phyloP scores from a whole-genome alignment of 2,888 invertebrate species.

The Rhorus exstirpatorius region DNA sequence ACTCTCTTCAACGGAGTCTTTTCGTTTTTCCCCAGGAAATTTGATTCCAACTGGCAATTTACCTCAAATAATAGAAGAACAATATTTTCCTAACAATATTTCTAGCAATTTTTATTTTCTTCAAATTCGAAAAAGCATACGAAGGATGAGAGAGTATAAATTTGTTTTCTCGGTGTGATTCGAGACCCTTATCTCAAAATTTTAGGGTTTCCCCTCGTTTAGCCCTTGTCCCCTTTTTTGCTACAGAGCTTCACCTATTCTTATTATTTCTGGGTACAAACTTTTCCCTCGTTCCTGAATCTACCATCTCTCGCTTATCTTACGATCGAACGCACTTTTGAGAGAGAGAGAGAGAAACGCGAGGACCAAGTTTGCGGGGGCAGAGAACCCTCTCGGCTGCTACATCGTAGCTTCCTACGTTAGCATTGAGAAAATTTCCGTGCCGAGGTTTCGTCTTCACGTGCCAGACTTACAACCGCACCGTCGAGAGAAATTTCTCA shows the following conservation, averaged over 20 bases:
- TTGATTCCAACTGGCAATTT: too few relatives aligned
- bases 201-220: conserved; percentile 14
- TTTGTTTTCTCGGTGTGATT: conserved; percentile 14
- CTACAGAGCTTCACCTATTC: conserved; percentile 40
- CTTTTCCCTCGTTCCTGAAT: conserved; percentile 10
- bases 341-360: conserved; percentile 1
- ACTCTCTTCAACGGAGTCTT: background rate
- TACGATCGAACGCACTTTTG: conserved; percentile 52
- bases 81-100: too few relatives aligned
- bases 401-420: conserved; percentile 18
- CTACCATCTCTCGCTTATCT: conserved; percentile 54
- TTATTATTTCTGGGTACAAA: conserved; percentile 48
- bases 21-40: background rate
- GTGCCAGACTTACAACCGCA: conserved; percentile 15
- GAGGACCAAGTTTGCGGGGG: conserved; percentile 35
- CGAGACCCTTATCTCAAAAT: conserved; percentile 51
- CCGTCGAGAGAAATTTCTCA: conserved; percentile 48
- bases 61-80: too few relatives aligned
- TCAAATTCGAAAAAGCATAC: too few relatives aligned
- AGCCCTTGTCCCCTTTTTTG: conserved; percentile 1
- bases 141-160: background rate
- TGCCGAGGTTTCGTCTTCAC: background rate
- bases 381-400: conserved; percentile 37
- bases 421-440: conserved; percentile 28
- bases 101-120: too few relatives aligned